Base-by-base conservation (phyloP, 1,140 invertebrate genomes). In the Euglossa dilemma region DNA sequence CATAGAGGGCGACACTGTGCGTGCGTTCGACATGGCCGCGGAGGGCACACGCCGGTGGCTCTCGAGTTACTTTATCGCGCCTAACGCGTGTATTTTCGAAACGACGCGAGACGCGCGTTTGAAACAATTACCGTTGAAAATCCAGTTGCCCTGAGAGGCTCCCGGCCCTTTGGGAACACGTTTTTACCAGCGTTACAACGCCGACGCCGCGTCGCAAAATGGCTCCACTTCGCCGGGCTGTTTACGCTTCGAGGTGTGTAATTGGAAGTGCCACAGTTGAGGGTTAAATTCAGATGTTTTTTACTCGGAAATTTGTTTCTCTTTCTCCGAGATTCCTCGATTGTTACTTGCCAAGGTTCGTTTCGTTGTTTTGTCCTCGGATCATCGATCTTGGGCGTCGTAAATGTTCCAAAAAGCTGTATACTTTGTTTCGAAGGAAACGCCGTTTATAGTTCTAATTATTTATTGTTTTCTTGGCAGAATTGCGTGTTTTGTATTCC, bases 81-180 rank as follows among this genome's bases (percentile, higher is more conserved):
- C 8, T 7, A 67, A 45, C 43, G 23, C 20, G 23, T 25, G n/a
- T 70, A 72, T 47, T 36, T 36, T 43, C 25, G 6, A 71, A 71
- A 52, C 25, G 20, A 25, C 69, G 6, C 25, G 47, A 16, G 18
- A 18, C 69, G 4, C 28, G 47, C 14, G 25, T 70, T 52, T 0
- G n/a, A 52, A 66, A 69, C 23, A 47, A 69, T 69, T 69, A 45
- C n/a, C 23, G 20, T n/a, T 20, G 64, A 18, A 45, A 69, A 69
- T 25, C 20, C 63, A 23, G 43, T 43, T 4, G 36, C 20, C 16
- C 12, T 18, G 36, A 36, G 36, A 1, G 16, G 3, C 1, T 36
- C 61, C 61, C 36, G 36, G 8, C 0, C 61, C 61, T 28, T 5
- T 66, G 28, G 36, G 36, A 66, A 66, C 43, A 43, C 5, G 6